A percentile compares a stretch with the other conserved stretches of the same genome.
These are phyloP conservation scores for Remorina albescens DNA, from an alignment of 2,797 vertebrate genomes.

Conservation along the genomic window DNA sequence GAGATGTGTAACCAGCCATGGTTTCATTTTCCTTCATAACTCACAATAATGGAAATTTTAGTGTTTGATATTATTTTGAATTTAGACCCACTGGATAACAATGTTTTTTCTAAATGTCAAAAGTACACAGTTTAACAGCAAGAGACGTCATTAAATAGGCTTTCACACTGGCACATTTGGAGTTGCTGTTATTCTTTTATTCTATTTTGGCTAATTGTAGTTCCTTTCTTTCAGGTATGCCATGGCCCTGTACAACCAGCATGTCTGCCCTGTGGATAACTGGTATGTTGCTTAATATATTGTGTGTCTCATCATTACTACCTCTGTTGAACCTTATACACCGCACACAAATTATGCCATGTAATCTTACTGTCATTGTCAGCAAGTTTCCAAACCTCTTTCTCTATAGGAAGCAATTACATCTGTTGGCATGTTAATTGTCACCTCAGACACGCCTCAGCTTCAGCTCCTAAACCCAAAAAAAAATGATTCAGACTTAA, in stretches of 20 bases:
- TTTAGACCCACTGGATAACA: neutral
- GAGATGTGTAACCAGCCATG: no score
- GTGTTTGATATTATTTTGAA: neutral
- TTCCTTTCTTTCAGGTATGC: conserved; percentile 79
- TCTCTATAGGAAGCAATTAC: neutral
- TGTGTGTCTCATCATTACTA: neutral
- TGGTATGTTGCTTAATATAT: conserved; percentile 74
- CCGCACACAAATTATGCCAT: neutral
- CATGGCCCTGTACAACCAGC: conserved; percentile 89
- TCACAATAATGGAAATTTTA: neutral
- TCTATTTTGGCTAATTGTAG: conserved; percentile 30
- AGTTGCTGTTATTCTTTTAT: no score
- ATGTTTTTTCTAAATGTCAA: neutral
- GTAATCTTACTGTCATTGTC: neutral
- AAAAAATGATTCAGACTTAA: neutral
- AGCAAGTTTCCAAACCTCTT: neutral
- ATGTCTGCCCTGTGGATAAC: conserved; percentile 88
- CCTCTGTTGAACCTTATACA: neutral
- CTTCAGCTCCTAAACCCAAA: neutral
- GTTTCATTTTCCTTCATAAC: neutral
- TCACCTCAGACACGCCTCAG: conserved; percentile 3
- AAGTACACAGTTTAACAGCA: neutral
- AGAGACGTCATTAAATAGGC: neutral
- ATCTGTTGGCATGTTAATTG: conserved; percentile 7
- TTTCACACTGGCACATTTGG: no score